These are phyloP conservation scores for Gopherus flavomarginatus DNA, from an alignment of 2,113 vertebrate species.

Conservation along the genomic window DNA sequence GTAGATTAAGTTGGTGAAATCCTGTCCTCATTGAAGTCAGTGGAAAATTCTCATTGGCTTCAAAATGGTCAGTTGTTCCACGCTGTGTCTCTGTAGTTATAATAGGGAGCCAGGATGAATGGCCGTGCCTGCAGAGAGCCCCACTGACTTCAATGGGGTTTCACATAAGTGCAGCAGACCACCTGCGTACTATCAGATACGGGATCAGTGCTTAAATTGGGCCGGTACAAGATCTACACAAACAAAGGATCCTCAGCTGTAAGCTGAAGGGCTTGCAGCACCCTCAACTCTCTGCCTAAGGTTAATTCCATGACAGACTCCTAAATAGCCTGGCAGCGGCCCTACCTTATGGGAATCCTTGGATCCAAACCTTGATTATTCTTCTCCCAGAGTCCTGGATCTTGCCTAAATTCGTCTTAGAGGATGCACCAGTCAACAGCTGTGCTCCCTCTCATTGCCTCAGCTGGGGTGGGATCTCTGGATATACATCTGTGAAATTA, in stretches of 20 bases:
- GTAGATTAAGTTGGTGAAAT: neutral
- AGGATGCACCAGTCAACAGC: neutral
- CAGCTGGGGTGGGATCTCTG: neutral
- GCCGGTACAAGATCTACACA: neutral
- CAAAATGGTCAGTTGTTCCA: neutral
- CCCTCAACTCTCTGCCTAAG: neutral
- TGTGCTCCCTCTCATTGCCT: neutral
- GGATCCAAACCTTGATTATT: neutral
- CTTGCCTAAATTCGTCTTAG: neutral
- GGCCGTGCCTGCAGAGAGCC: neutral
- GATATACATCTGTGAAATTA: neutral
- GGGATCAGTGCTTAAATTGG: neutral
- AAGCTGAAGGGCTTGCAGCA: neutral
- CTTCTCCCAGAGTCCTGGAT: neutral
- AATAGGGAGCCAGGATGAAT: neutral
- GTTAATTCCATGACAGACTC: neutral
- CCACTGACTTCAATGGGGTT: neutral
- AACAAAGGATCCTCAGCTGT: neutral
- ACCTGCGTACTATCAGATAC: neutral
- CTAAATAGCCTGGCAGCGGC: neutral
- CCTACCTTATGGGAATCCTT: neutral
- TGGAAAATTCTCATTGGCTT: neutral
- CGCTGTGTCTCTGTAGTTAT: neutral
- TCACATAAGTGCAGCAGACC: neutral
- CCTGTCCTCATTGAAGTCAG: neutral